Base-by-base conservation (phyloP, 1,140 invertebrate species). In the Chironomus tepperi region DNA sequence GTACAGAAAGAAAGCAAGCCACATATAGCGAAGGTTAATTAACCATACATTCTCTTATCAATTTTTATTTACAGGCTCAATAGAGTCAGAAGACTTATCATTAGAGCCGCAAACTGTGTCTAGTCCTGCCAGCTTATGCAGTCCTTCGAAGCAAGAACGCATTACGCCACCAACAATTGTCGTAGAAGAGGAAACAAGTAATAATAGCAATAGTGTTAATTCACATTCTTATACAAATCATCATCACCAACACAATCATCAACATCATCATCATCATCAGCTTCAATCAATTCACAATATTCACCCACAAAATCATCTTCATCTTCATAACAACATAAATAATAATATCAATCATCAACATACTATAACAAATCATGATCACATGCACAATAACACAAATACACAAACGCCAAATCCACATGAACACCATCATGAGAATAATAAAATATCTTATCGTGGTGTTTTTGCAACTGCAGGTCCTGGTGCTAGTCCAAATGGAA, bases 31-130 rank as follows among this genome's bases (percentile, higher is more conserved):
- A n/a, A 57, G 10, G 10, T 57, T 57, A 57, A 57, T n/a, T 57
- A n/a, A 57, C 9, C n/a, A 12, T 57, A 57, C 9, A 57, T 57
- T 57, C n/a, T 57, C 9, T 57, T 57, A n/a, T 12, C 9, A 57
- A 2, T 5, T 74, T 75, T 76, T 79, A 75, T 79, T 86, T 89
- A 15, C 84, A 93, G 91, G 91, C 83, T 89, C 89, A 75, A 85
- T 93, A 82, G 88, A 91, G 77, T 88, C 89, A 64, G 90, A 92
- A 79, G 91, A 93, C 79, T 83, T 93, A 24, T 90, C 90, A 0
- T 82, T 91, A 79, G 90, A 89, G 75, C 87, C 86, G 65, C 79
- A 84, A 76, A 79, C 81, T 77, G 77, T 84, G 79, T 74, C 81
- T 76, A 82, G 79, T 80, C 80, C 79, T 74, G 82, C 78, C 78